Conservation (phyloP, 2,797 vertebrate genomes). For the Xyrichtys novacula region DNA sequence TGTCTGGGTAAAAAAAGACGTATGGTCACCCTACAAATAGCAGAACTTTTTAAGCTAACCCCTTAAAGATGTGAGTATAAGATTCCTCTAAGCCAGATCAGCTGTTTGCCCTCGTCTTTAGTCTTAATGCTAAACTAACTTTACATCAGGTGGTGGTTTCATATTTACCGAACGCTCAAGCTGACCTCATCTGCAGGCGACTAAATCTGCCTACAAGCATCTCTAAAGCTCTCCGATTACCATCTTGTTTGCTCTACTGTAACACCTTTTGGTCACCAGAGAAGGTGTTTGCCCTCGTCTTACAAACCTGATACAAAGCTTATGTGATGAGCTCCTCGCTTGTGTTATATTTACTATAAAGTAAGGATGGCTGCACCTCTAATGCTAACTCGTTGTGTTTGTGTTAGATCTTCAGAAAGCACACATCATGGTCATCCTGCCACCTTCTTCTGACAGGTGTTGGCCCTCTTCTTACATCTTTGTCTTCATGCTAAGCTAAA, state of each 20-base stretch:
- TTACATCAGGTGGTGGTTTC: background rate
- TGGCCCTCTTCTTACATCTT: background rate
- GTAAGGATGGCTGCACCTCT: background rate
- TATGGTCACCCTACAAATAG: too few relatives aligned
- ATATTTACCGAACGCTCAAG: background rate
- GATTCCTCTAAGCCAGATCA: too few relatives aligned
- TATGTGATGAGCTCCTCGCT: too few relatives aligned
- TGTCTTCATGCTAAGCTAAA: background rate
- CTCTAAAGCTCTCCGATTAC: background rate
- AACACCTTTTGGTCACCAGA: background rate
- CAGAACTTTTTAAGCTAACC: too few relatives aligned
- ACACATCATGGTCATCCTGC: background rate
- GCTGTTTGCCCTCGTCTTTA: background rate
- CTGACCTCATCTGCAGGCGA: background rate
- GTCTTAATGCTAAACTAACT: background rate
- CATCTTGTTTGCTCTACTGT: background rate
- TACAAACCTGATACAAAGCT: background rate
- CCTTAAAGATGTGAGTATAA: too few relatives aligned
- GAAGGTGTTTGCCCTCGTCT: background rate
- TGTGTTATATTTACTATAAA: background rate
- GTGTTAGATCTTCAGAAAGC: background rate
- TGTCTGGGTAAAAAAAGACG: too few relatives aligned
- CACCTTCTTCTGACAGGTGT: background rate
- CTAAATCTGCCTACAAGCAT: background rate
- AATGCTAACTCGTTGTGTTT: background rate